Percentiles rank a stretch among this genome's conserved stretches.
These are phyloP conservation scores for Crambe crambe DNA, from an alignment of 37 sponge, comb jelly and placozoan genomes.

Conservation along the genomic window DNA sequence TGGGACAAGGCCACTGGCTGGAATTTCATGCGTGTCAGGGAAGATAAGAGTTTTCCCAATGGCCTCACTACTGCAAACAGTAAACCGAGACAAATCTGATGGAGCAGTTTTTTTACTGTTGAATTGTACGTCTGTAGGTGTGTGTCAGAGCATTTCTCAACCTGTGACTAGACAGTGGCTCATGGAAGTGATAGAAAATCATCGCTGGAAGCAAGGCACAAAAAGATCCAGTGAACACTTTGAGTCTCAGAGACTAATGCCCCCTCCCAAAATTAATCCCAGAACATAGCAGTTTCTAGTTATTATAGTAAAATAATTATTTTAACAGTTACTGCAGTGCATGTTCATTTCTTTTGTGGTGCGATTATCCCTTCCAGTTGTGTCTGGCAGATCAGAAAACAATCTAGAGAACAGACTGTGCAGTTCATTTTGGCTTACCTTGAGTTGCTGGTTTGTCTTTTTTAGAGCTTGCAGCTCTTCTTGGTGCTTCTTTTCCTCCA, in stretches of 20 bases:
- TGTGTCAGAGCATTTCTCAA: conserved; percentile 65
- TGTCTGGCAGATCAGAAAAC: too few relatives aligned
- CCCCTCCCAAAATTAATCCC: conserved; percentile 46
- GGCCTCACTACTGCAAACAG: conserved; percentile 77
- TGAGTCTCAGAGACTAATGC: too few relatives aligned
- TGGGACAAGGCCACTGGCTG: conserved; percentile 70
- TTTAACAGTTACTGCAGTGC: not conserved
- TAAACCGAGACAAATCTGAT: conserved; percentile 28
- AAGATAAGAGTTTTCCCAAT: conserved; percentile 95
- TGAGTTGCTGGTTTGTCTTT: conserved; percentile 96
- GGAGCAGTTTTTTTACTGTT: not conserved
- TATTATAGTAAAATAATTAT: too few relatives aligned
- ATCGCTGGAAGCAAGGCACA: conserved; percentile 28
- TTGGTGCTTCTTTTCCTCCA: conserved; percentile 95
- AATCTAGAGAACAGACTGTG: too few relatives aligned
- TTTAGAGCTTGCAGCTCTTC: conserved; percentile 94
- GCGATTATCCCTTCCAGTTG: conserved; percentile 97
- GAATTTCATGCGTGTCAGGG: conserved; percentile 86
- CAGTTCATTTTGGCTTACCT: conserved; percentile 11
- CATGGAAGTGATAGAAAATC: conserved; percentile 49
- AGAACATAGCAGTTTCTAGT: not conserved
- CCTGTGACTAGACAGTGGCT: conserved; percentile 83
- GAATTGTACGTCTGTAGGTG: conserved; percentile 44
- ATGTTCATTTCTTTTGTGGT: conserved; percentile 81
- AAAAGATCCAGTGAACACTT: conserved; percentile 21